Percentiles rank a stretch among this genome's conserved stretches.
Conservation (phyloP, 2,797 vertebrate genomes). For the Vespertilio murinus region DNA sequence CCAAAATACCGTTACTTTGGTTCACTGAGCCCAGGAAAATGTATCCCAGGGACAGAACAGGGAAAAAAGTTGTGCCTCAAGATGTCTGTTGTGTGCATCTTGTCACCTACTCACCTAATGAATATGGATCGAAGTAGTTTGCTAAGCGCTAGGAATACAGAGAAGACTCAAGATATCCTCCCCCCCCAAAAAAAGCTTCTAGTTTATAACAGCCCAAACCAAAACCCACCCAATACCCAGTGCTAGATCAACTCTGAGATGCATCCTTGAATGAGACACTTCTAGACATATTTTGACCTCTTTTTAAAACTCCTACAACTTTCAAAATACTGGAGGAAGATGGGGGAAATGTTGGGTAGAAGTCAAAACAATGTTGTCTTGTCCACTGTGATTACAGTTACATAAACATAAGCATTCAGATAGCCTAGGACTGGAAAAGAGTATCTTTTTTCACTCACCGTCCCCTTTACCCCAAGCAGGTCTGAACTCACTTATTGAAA, state of each 20-base stretch:
- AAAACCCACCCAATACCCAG: not conserved
- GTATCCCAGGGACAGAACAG: conserved; percentile 25
- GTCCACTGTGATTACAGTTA: not conserved
- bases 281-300: not conserved
- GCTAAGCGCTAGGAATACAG: not conserved
- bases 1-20: not conserved
- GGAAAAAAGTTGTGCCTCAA: conserved; percentile 14
- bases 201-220: not conserved
- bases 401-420: conserved; percentile 2
- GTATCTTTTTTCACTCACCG: not conserved
- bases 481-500: not conserved
- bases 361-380: not conserved
- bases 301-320: conserved; percentile 8
- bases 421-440: not conserved
- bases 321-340: not conserved
- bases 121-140: not conserved
- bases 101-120: not conserved
- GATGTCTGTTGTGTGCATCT: not conserved
- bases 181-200: not conserved
- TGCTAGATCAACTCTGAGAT: not conserved
- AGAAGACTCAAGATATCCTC: not conserved
- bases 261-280: not conserved
- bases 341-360: not conserved
- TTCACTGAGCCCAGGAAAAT: not conserved
- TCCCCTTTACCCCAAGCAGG: not conserved